A percentile compares a stretch with the other conserved stretches of the same genome.
These are phyloP conservation scores for Fringilla coelebs DNA, from an alignment of 2,797 vertebrate genomes.

Conservation along the genomic window DNA sequence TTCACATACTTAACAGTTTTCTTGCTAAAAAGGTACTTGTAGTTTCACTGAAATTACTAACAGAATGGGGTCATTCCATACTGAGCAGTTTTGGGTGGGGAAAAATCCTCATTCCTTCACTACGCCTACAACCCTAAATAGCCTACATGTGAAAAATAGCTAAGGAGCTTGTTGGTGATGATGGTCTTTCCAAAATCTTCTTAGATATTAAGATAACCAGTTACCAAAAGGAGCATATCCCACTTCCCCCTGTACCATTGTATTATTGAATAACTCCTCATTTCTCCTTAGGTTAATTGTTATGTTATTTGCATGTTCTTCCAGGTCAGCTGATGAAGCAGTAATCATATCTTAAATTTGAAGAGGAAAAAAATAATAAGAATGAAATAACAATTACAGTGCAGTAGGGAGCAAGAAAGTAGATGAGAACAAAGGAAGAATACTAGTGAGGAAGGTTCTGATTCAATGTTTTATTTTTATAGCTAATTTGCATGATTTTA, in stretches of 20 bases:
- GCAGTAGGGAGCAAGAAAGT: not conserved
- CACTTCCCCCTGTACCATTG: not conserved
- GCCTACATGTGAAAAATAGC: not conserved
- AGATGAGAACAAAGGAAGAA: not conserved
- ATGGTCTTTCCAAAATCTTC: not conserved
- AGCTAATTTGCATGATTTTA: not conserved
- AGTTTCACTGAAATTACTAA: not conserved
- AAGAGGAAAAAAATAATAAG: not conserved
- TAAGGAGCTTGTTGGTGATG: not conserved
- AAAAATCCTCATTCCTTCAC: not conserved
- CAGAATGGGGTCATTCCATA: not conserved
- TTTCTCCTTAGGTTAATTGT: not conserved
- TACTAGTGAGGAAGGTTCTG: not conserved
- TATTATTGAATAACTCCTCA: not conserved
- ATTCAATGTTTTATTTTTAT: not conserved
- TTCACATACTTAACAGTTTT: not conserved
- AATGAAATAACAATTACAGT: not conserved
- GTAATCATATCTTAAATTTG: not conserved
- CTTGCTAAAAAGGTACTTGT: not conserved
- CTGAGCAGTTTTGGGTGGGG: not conserved
- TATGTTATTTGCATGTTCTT: not conserved
- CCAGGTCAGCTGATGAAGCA: not conserved
- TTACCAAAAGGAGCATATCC: not conserved
- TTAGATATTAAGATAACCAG: not conserved
- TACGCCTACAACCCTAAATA: not conserved